Evolutionary conservation across 2,888 invertebrate genomes (phyloP), one percentile per base, ranked within the genome.

Genomic region (Eristalis pertinax): DNA sequence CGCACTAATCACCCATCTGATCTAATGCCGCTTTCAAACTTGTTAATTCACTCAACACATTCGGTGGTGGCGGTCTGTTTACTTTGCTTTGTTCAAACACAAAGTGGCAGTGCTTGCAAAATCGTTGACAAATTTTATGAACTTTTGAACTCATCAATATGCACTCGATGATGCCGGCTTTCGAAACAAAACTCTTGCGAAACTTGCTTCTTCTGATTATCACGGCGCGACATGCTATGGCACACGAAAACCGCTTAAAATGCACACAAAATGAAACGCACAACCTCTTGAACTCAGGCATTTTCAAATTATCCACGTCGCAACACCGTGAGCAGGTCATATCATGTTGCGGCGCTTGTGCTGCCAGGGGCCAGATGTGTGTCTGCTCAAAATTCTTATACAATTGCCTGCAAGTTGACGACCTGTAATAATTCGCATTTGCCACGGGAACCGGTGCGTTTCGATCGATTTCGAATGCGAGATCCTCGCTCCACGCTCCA

Each of bases 401-500:
- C 43, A 15, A n/a, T 43, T n/a, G 43, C 43, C 43, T 43, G 43
- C n/a, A 43, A 43, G 50, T 50, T 50, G 50, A 50, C 19, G 19
- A 50, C 50, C 19, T n/a, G 19, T 50, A n/a, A 50, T 50, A 50
- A 50, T 50, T 50, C 50, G 19, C 50, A 19, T 50, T 19, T 50
- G 50, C 50, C 50, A 50, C n/a, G n/a, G n/a, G n/a, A n/a, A n/a
- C 19, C n/a, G 19, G 19, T n/a, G 50, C 19, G 50, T 8, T 19
- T 8, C 50, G 32, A 68, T 76, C 32, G 76, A 76, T 69, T 26
- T 32, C 68, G 2, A 68, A 50, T 8, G 35, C 32, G 19, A n/a
- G 43, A 32, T 68, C 22, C 24, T 29, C 62, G 76, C 15, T 29
- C 62, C 43, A 69, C 62, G 76, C 15, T 29, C 62, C 43, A 69